A percentile compares a stretch with the other conserved stretches of the same genome.
phyloP scores from a whole-genome alignment of 2,888 invertebrate genomes.

The Polyploca ridens region DNA sequence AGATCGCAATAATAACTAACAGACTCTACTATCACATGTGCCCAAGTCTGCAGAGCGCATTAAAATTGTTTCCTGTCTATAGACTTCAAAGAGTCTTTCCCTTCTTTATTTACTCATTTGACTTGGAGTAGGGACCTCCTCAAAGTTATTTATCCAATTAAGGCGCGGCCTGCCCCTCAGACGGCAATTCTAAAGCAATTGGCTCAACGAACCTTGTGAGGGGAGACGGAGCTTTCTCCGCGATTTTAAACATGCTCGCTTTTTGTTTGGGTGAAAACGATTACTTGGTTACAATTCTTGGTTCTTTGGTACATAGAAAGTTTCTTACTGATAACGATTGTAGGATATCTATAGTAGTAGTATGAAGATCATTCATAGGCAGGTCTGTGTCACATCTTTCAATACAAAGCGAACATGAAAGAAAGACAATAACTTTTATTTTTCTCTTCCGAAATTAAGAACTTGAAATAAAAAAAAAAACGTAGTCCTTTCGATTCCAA shows the following conservation, averaged over 20 bases:
- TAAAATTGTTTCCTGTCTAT: conserved; percentile 16
- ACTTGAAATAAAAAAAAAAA: no score
- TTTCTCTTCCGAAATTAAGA: neutral
- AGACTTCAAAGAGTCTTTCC: conserved; percentile 16
- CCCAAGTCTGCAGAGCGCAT: neutral
- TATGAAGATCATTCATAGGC: no score
- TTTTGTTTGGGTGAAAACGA: conserved; percentile 5
- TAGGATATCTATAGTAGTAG: neutral
- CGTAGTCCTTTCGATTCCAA: neutral
- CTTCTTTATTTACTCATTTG: conserved; percentile 54
- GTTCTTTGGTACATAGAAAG: neutral
- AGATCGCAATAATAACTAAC: no score
- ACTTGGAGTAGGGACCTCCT: conserved; percentile 54
- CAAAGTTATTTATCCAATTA: conserved; percentile 80
- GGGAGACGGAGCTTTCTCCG: conserved; percentile 65
- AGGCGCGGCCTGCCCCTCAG: conserved; percentile 67
- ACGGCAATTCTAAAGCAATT: conserved; percentile 74
- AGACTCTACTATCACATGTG: neutral
- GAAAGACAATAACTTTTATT: neutral
- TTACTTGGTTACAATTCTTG: neutral
- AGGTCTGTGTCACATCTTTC: no score
- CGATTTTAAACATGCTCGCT: conserved; percentile 35
- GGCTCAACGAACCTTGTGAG: conserved; percentile 65
- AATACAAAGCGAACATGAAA: no score
- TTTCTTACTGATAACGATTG: neutral